phyloP scores from a whole-genome alignment of 1,140 invertebrate species.

The Ceratina japonica region DNA sequence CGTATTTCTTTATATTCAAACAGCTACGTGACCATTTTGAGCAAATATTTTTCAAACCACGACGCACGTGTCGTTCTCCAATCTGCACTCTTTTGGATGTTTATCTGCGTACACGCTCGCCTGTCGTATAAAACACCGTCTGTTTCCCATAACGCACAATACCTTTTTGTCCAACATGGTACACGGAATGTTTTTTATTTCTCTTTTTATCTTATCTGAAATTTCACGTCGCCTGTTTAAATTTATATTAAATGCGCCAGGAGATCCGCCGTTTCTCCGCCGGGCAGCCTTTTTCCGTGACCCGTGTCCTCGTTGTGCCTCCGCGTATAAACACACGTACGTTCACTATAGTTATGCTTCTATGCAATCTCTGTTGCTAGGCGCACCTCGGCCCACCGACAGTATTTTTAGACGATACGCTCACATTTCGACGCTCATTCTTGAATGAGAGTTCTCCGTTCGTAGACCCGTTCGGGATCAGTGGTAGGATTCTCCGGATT shows the following conservation, averaged over 20 bases:
- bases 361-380: slow-evolving; percentile 77
- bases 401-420: slow-evolving; percentile 76
- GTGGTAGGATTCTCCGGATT: slow-evolving; percentile 11
- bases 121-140: slow-evolving; percentile 11
- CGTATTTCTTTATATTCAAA: not conserved
- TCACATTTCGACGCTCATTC: slow-evolving; percentile 65
- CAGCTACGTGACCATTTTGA: not conserved
- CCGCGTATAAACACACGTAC: slow-evolving; percentile 63
- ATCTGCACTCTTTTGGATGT: slow-evolving; percentile 17
- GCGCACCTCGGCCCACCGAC: slow-evolving; percentile 70
- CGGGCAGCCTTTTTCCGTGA: slow-evolving; percentile 58
- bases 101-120: not conserved
- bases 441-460: slow-evolving; percentile 53
- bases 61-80: slow-evolving; percentile 13
- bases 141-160: slow-evolving; percentile 9
- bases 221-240: not conserved
- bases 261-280: not conserved
- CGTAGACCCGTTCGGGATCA: slow-evolving; percentile 21
- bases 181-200: not conserved
- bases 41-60: not conserved
- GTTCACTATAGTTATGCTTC: slow-evolving; percentile 71
- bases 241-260: not conserved
- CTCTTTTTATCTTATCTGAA: not conserved
- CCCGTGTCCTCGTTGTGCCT: slow-evolving; percentile 71
- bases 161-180: not conserved